These are phyloP conservation scores for Halichondria panicea DNA, from an alignment of 37 sponge, comb jelly and placozoan species.

Conservation along the genomic window DNA sequence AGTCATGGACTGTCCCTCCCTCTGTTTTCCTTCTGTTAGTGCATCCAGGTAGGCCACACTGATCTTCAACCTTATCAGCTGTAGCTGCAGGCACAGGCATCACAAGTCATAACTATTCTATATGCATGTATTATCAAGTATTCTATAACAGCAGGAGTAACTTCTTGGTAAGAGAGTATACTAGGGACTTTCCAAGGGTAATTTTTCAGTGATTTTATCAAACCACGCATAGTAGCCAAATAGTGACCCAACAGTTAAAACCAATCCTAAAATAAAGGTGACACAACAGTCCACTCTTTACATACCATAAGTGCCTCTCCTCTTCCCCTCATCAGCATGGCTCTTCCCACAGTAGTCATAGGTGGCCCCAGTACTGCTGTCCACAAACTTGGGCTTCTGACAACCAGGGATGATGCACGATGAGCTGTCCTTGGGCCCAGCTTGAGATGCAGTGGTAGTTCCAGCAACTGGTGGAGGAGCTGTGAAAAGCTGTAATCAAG, in stretches of 20 bases:
- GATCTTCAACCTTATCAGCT: constrained; percentile 28
- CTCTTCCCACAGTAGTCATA: constrained; percentile 75
- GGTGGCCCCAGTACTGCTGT: constrained; percentile 5
- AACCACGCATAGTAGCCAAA: not conserved
- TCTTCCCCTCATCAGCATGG: constrained; percentile 68
- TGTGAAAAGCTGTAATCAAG: not conserved
- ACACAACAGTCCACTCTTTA: not conserved
- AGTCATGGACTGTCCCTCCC: constrained; percentile 41
- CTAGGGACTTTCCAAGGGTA: too few relatives aligned
- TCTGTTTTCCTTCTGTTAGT: constrained; percentile 39
- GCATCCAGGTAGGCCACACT: constrained; percentile 75
- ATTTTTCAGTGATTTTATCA: too few relatives aligned
- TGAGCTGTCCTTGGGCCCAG: constrained; percentile 30
- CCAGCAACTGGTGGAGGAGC: too few relatives aligned
- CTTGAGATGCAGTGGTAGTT: not conserved
- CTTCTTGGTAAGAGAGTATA: too few relatives aligned
- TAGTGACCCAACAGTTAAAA: not conserved
- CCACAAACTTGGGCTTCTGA: constrained; percentile 17
- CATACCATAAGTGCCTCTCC: constrained; percentile 56
- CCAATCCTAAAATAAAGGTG: not conserved
- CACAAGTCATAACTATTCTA: too few relatives aligned
- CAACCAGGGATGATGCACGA: constrained; percentile 67
- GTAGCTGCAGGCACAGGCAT: constrained; percentile 19
- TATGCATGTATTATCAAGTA: too few relatives aligned
- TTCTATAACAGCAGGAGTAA: too few relatives aligned